Conservation (phyloP, 2,888 invertebrate species). For the Mesoligia furuncula region DNA sequence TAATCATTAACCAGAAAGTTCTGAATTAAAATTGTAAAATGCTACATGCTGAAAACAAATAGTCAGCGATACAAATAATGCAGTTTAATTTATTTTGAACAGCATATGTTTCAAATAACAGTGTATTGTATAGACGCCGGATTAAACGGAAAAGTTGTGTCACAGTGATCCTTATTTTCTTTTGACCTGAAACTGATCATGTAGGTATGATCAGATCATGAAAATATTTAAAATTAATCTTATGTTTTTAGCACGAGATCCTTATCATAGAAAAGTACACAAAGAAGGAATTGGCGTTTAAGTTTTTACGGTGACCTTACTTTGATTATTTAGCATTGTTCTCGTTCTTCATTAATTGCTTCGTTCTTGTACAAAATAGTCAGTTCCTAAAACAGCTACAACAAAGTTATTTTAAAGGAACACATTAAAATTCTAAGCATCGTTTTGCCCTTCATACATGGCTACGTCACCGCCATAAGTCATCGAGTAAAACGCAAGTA, state of each 20-base stretch:
- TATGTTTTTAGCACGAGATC: not conserved
- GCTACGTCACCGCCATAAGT: constrained; percentile 37
- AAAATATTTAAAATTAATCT: constrained; percentile 1
- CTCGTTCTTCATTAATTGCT: constrained; percentile 27
- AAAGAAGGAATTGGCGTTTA: not conserved
- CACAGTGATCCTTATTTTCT: constrained; percentile 22
- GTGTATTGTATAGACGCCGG: not conserved
- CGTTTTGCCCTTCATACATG: constrained; percentile 49
- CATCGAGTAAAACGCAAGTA: constrained; percentile 33
- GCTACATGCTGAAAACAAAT: not conserved
- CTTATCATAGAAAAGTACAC: constrained; percentile 22
- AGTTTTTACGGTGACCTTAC: constrained; percentile 45
- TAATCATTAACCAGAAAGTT: not conserved
- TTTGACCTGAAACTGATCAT: not conserved
- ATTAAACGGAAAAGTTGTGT: not conserved
- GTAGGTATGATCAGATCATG: not conserved
- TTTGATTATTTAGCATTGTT: constrained; percentile 25
- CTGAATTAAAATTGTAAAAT: not conserved
- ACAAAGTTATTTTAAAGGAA: constrained; percentile 31
- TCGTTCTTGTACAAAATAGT: constrained; percentile 41
- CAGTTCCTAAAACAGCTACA: constrained; percentile 37
- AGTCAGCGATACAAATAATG: not conserved
- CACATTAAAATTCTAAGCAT: constrained; percentile 41
- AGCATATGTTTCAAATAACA: not conserved
- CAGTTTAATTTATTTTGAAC: not conserved